Base-by-base conservation (phyloP, 2,888 invertebrate genomes). In the Lasioglossum vierecki region DNA sequence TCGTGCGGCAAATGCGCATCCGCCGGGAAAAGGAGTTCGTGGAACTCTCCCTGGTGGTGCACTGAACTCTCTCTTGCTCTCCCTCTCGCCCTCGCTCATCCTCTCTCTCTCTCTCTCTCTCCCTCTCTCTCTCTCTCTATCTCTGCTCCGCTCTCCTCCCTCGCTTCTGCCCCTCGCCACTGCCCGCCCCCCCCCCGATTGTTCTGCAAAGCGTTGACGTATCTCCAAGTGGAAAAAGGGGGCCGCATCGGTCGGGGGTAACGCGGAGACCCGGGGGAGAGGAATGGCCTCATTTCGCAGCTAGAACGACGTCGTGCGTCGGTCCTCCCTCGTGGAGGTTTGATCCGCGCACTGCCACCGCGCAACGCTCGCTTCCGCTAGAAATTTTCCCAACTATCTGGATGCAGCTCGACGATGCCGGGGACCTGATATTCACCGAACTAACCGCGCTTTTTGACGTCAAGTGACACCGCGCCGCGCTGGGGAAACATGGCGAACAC, bases 121-220 rank as follows among this genome's bases (percentile, higher is more conserved):
- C 18, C 35, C 72, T 11, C 89, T 88, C 91, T n/a, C 41, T 39
- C 39, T 22, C n/a, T 39, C 39, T 6, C 6, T 6, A 4, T 15
- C 35, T 66, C 22, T 1, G 5, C 35, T 18, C 22, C 18, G 6
- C 41, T 11, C 39, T 22, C 39, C 68, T 89, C 88, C 90, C 46
- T 15, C 35, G 66, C 66, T 22, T 1, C 66, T 22, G 18, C 9
- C 22, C 66, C 35, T 8, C 18, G 8, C 66, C 22, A 4, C 66
- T 22, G 8, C 30, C 30, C 1, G 22, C 35, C 1, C 35, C 1
- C 8, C 89, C 91, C 35, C 89, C 91, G 93, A 94, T 93, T 93
- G 93, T 93, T 93, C 93, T 88, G 93, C 88, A 91, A 93, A 92
- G 91, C 89, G 92, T 92, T 89, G 92, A 92, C 92, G 92, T 91